Evolutionary conservation across 2,113 vertebrate genomes (phyloP).

Genomic region (Chloroceryle aenea): DNA sequence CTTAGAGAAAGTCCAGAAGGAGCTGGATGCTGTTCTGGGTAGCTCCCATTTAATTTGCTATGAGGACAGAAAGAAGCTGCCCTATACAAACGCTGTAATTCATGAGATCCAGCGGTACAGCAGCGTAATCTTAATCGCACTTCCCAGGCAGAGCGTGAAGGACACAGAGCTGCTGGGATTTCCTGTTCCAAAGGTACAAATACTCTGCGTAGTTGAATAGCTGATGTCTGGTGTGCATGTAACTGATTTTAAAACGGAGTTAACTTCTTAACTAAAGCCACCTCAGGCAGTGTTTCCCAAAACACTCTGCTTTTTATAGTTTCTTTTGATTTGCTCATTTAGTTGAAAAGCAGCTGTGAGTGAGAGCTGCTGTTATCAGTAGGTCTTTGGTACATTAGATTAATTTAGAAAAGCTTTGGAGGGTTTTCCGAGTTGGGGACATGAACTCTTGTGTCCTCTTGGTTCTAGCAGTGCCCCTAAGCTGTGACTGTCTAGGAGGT

Average conservation of each 20-base stretch:
- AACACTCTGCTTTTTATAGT: neutral
- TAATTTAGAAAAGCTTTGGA: neutral
- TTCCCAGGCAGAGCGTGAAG: neutral
- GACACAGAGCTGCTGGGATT: slow-evolving; percentile 9
- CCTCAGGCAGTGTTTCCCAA: neutral
- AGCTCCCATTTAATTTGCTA: neutral
- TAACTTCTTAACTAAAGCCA: neutral
- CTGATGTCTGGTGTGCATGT: neutral
- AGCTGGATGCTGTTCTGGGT: slow-evolving; percentile 55
- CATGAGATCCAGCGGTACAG: slow-evolving; percentile 45
- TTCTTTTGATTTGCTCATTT: neutral
- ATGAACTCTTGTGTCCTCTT: neutral
- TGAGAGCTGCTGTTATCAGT: neutral
- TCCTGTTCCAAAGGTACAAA: slow-evolving; percentile 50
- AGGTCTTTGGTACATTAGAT: neutral
- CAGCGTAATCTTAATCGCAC: neutral
- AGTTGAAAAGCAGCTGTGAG: neutral
- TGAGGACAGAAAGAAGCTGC: slow-evolving; percentile 28
- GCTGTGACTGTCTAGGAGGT: neutral
- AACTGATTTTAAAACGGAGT: neutral
- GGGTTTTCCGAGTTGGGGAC: neutral
- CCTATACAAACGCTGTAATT: slow-evolving; percentile 56
- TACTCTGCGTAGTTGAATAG: neutral
- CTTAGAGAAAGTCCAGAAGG: slow-evolving; percentile 60
- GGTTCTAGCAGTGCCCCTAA: neutral